Conservation (phyloP, 2,888 invertebrate genomes). For the Pristionchus fissidentatus region DNA sequence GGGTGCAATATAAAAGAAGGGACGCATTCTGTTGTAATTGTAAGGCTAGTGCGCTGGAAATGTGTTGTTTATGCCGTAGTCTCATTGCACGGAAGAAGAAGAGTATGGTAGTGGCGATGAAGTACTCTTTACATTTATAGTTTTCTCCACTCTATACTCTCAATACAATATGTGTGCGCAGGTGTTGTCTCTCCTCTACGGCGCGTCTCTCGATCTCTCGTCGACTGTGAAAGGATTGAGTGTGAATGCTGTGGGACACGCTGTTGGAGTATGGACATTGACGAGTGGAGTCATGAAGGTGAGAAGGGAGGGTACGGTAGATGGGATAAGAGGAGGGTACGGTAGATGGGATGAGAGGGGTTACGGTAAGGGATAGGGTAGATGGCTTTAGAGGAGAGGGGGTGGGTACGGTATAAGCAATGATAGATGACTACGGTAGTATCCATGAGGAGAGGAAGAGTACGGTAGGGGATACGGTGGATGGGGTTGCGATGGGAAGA, state of each 20-base stretch:
- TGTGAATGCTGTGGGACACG: conserved; percentile 40
- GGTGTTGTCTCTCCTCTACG: conserved; percentile 14
- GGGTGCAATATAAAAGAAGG: too few relatives aligned
- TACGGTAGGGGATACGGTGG: background rate
- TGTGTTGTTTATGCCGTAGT: too few relatives aligned
- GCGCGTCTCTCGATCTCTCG: background rate
- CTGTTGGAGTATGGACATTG: conserved; percentile 39
- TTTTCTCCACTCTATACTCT: background rate
- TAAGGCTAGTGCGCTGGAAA: too few relatives aligned
- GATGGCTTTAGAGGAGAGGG: too few relatives aligned
- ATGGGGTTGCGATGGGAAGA: background rate
- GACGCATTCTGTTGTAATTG: too few relatives aligned
- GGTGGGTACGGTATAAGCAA: too few relatives aligned
- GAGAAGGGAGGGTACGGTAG: background rate
- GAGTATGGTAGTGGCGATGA: too few relatives aligned
- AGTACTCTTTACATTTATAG: too few relatives aligned
- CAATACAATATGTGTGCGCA: background rate
- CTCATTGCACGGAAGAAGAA: too few relatives aligned
- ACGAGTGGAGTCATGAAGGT: conserved; percentile 45
- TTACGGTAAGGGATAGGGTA: background rate
- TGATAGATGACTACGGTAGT: background rate
- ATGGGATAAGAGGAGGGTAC: background rate
- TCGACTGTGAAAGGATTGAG: conserved; percentile 5
- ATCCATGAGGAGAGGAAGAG: background rate
- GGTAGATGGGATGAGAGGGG: background rate